Conservation (phyloP, 2,888 invertebrate genomes). For the Portevinia maculata region DNA sequence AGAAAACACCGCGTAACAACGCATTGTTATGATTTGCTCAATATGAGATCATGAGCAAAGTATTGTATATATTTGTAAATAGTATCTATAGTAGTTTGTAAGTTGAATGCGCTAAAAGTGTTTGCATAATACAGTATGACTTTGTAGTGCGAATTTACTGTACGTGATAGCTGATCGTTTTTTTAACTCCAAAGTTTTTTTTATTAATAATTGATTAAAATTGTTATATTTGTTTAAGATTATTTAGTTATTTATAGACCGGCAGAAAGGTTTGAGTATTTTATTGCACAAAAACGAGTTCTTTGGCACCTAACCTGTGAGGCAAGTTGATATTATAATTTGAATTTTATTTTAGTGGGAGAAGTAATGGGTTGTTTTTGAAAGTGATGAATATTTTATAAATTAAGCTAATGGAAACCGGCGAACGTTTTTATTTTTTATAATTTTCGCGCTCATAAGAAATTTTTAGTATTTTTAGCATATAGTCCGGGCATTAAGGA, state of each 20-base stretch:
- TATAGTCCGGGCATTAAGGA: too few relatives aligned
- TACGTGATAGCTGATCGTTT: neutral
- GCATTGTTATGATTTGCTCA: neutral
- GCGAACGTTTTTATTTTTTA: too few relatives aligned
- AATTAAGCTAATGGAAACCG: neutral
- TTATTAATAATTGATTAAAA: neutral
- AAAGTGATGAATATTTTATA: neutral
- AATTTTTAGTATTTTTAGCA: too few relatives aligned
- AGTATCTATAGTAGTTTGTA: too few relatives aligned
- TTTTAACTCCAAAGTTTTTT: neutral
- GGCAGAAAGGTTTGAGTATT: neutral
- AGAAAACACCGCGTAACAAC: constrained; percentile 1
- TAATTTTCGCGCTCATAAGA: too few relatives aligned
- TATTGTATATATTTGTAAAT: too few relatives aligned
- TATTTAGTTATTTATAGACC: constrained; percentile 10
- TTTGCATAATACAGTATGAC: neutral
- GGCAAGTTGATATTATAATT: too few relatives aligned
- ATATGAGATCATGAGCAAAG: neutral
- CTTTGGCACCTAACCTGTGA: too few relatives aligned
- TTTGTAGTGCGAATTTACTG: too few relatives aligned
- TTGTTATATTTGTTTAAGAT: constrained; percentile 27
- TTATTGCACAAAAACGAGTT: neutral
- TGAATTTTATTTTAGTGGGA: too few relatives aligned
- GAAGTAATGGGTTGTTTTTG: too few relatives aligned
- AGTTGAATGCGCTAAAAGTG: neutral